Evolutionary conservation across 2,888 invertebrate genomes (phyloP).

Genomic region (Colletes collaris): DNA sequence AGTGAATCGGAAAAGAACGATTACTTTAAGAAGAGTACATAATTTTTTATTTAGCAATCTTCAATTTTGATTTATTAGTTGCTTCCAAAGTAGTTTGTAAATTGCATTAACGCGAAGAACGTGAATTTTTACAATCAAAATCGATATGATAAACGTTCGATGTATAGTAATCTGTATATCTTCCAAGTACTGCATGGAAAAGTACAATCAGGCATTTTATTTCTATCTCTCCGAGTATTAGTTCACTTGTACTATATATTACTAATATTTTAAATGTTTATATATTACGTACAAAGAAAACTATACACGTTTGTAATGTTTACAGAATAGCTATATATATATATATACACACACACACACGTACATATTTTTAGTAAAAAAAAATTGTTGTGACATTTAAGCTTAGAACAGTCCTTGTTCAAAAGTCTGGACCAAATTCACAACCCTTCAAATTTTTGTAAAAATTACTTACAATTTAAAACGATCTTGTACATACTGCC

Average conservation of each 20-base stretch:
- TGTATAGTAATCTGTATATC: conserved; percentile 22
- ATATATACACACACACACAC: conserved; percentile 8
- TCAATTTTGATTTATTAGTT: conserved; percentile 15
- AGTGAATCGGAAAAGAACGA: conserved; percentile 11
- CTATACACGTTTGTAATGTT: conserved; percentile 31
- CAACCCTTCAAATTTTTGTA: conserved; percentile 31
- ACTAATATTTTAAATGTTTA: conserved; percentile 27
- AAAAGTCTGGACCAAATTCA: conserved; percentile 52
- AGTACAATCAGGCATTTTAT: neutral
- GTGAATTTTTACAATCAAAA: conserved; percentile 17
- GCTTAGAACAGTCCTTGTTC: conserved; percentile 39
- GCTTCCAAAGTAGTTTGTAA: conserved; percentile 42
- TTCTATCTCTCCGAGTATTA: neutral
- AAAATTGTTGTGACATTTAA: conserved; percentile 35
- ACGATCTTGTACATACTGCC: conserved; percentile 56
- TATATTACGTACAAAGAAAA: conserved; percentile 15
- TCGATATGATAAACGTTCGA: neutral
- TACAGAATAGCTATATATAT: conserved; percentile 22
- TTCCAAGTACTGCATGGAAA: conserved; percentile 15
- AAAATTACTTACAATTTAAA: conserved; percentile 17
- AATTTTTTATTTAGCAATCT: conserved; percentile 5
- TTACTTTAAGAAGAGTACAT: neutral
- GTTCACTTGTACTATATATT: neutral
- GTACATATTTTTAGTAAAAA: conserved; percentile 59
- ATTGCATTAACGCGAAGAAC: neutral